Base-by-base conservation (phyloP, 2,888 invertebrate species). In the Diarsia mendica region DNA sequence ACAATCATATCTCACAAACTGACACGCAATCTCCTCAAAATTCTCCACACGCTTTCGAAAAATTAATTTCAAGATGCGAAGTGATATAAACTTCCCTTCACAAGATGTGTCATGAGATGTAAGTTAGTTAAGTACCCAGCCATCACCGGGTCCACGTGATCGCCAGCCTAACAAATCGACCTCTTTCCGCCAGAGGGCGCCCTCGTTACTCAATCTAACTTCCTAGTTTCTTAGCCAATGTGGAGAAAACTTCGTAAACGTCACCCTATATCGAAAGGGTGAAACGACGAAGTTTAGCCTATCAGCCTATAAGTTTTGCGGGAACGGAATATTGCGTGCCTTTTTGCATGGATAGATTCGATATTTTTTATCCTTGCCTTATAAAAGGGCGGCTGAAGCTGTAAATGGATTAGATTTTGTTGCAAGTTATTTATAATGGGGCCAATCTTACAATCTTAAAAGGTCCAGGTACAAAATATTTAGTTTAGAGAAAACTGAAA, bases 111-210 rank as follows among this genome's bases (percentile, higher is more conserved):
- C 84, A 83, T 80, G 72, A 85, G 81, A 85, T 85, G 85, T 86
- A 86, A 90, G 87, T 90, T 89, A 89, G 89, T 90, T 89, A 90
- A 92, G 91, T 90, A 91, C 89, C 88, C 90, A 88, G 80, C 89
- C 90, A 90, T 91, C 90, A 90, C 86, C 85, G 82, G 84, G 87
- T 84, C 85, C 88, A 85, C 85, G 87, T 88, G 91, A 90, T 91
- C 91, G 90, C 85, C 89, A 76, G 85, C 82, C 89, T 89, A 90
- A 93, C 92, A 93, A 93, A 93, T 93, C 90, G 92, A 85, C 88
- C 89, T 87, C 85, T 88, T 87, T 84, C 85, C 86, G 77, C 69
- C 70, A 82, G 87, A 80, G 80, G 85, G 84, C 86, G 85, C 87
- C 87, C 82, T 82, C 89, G 90, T 91, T 91, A 90, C 90, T 91